These are phyloP conservation scores for Capreolus pygargus DNA, from an alignment of 2,113 vertebrate genomes.

Conservation along the genomic window DNA sequence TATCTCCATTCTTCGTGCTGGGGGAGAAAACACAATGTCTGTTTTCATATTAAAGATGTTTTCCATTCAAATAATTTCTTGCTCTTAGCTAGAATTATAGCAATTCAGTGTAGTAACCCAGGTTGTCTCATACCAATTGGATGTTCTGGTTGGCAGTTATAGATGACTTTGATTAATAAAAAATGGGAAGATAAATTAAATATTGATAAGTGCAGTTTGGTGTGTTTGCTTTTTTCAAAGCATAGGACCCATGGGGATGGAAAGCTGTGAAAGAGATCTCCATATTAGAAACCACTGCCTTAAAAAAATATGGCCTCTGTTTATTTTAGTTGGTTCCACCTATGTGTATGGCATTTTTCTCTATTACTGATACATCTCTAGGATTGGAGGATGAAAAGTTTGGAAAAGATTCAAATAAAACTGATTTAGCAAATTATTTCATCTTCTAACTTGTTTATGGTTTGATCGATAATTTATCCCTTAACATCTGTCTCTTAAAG, in stretches of 20 bases:
- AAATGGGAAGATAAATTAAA: slow-evolving; percentile 49
- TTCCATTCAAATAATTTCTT: slow-evolving; percentile 3
- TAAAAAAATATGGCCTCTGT: background rate
- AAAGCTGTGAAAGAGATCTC: background rate
- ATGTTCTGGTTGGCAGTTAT: slow-evolving; percentile 12
- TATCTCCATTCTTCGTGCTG: background rate
- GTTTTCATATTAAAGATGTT: background rate
- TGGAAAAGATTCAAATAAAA: background rate
- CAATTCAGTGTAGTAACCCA: background rate
- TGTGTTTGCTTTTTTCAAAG: slow-evolving; percentile 29
- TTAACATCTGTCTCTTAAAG: slow-evolving; percentile 45
- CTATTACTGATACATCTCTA: background rate
- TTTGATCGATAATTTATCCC: slow-evolving; percentile 62
- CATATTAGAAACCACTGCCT: background rate
- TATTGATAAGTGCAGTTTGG: slow-evolving; percentile 39
- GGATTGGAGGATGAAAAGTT: background rate
- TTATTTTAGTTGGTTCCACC: background rate
- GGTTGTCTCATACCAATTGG: background rate
- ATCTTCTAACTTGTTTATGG: slow-evolving; percentile 25
- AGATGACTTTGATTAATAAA: slow-evolving; percentile 52
- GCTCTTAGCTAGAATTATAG: slow-evolving; percentile 3
- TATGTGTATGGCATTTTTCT: background rate
- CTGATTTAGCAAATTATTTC: background rate
- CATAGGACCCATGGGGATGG: background rate
- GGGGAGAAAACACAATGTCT: background rate